These are phyloP conservation scores for Nothobranchius furzeri DNA, from an alignment of 2,113 vertebrate species.

Conservation along the genomic window DNA sequence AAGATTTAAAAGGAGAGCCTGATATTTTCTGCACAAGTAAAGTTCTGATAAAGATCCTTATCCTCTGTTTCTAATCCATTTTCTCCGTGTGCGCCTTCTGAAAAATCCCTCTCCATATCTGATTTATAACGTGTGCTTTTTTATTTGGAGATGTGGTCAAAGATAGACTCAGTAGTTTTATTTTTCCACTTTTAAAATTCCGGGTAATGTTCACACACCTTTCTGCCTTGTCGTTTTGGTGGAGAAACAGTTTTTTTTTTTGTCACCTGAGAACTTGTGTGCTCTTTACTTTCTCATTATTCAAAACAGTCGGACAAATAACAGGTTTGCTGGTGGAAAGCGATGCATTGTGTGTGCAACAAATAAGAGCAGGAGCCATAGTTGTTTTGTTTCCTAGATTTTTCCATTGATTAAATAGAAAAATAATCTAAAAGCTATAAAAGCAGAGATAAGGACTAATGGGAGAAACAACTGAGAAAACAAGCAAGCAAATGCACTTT, in stretches of 20 bases:
- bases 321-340: not conserved
- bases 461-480: not conserved
- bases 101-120: not conserved
- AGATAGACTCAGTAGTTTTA: conserved; percentile 10
- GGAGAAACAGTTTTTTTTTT: conserved; percentile 38
- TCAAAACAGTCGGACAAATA: conserved; percentile 23
- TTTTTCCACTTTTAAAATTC: not conserved
- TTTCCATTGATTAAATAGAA: not conserved
- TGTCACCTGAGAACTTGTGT: conserved; percentile 29
- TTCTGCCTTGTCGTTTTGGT: conserved; percentile 7
- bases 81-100: not conserved
- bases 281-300: conserved; percentile 26
- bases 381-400: not conserved
- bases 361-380: not conserved
- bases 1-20: conserved; percentile 12
- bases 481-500: not conserved
- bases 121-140: conserved; percentile 6
- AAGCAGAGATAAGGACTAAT: not conserved
- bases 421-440: not conserved
- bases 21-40: not conserved
- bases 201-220: conserved; percentile 14
- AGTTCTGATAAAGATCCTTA: conserved; percentile 23
- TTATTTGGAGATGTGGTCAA: conserved; percentile 8
- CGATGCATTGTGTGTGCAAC: conserved; percentile 4
- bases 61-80: conserved; percentile 10